Conservation (phyloP, 2,888 invertebrate species). For the Molorchus minor region DNA sequence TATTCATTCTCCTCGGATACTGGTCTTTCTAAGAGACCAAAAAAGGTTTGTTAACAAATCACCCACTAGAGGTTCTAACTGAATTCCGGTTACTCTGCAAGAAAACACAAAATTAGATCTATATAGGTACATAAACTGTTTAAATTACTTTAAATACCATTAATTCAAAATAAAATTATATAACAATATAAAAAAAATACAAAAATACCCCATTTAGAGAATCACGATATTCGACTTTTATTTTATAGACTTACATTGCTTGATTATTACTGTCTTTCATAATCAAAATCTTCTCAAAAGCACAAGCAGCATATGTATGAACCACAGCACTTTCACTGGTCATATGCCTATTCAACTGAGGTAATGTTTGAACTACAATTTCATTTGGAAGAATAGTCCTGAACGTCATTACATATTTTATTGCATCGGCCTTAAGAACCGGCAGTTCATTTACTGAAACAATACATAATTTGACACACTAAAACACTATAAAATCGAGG, state of each 20-base stretch:
- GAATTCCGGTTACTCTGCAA: slow-evolving; percentile 68
- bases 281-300: slow-evolving; percentile 86
- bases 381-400: slow-evolving; percentile 87
- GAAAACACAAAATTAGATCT: slow-evolving; percentile 22
- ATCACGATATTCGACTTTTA: no score
- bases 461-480: neutral
- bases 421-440: slow-evolving; percentile 94
- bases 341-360: slow-evolving; percentile 82
- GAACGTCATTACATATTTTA: slow-evolving; percentile 97
- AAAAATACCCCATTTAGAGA: no score
- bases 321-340: slow-evolving; percentile 84
- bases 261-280: slow-evolving; percentile 72
- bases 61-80: slow-evolving; percentile 74
- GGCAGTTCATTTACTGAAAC: slow-evolving; percentile 84
- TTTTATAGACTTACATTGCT: slow-evolving; percentile 64
- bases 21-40: slow-evolving; percentile 75
- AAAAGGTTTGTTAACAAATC: slow-evolving; percentile 79
- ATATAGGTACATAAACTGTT: no score
- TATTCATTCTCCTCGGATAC: slow-evolving; percentile 95
- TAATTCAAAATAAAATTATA: no score
- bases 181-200: no score
- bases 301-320: slow-evolving; percentile 93
- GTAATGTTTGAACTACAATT: slow-evolving; percentile 77
- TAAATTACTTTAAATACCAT: no score
- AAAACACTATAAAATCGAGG: neutral